Evolutionary conservation across 2,888 invertebrate genomes (phyloP), one percentile per base, ranked within the genome.

Genomic region (Thysanoteuthis rhombus): DNA sequence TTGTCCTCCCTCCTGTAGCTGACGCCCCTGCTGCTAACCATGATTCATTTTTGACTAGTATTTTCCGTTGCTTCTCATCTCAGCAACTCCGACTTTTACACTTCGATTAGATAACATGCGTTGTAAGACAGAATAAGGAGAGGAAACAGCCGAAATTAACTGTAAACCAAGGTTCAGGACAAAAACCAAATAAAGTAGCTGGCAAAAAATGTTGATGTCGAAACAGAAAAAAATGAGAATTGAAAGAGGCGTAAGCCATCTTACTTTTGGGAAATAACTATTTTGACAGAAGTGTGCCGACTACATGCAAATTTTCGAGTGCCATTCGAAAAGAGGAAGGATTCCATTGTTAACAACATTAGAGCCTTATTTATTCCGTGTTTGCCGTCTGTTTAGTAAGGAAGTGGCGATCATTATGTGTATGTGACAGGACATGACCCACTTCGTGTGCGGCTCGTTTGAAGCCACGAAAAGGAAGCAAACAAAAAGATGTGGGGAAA

Each of bases 351-450:
- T 75, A 75, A 36, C 75, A 3, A 36, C 75, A 75, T 75, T 75
- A 75, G 75, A 36, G 1, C 75, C 75, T 75, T 75, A 36, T 75
- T 75, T 75, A 75, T 75, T 75, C 36, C 16, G n/a, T 75, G n/a
- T 75, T 75, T n/a, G 75, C 12, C 75, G 75, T n/a, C 75, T 75
- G 10, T 75, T n/a, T n/a, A 16, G 75, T 3, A n/a, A n/a, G 75
- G n/a, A 75, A 75, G 8, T 10, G 75, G 75, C 75, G n/a, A 16
- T n/a, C 75, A 75, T 75, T 75, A n/a, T 75, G 12, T 75, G 75
- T n/a, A 75, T 75, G 75, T n/a, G 75, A 75, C 75, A 75, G 75
- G 75, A 75, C 75, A n/a, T 75, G 75, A 75, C 75, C 75, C n/a
- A 75, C n/a, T 75, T 75, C 36, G 36, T 36, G 36, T 19, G 19